These are phyloP conservation scores for Drosophila nr. medialis DNA, from an alignment of 2,888 invertebrate genomes.

Conservation along the genomic window DNA sequence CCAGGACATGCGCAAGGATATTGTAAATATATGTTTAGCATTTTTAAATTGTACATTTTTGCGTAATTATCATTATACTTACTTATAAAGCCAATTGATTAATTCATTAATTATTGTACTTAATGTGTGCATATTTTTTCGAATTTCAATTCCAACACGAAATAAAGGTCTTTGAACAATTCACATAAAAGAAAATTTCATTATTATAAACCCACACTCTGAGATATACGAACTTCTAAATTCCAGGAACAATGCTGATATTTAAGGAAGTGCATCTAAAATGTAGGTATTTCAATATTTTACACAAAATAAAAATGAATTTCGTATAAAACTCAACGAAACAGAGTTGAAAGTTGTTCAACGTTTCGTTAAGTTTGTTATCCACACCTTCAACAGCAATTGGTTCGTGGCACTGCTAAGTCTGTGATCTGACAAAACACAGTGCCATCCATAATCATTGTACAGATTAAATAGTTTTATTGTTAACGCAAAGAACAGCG, in stretches of 20 bases:
- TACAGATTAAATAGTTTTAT: conserved; percentile 20
- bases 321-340: not conserved
- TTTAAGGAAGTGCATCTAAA: not conserved
- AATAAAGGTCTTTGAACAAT: conserved; percentile 70
- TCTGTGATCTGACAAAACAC: not conserved
- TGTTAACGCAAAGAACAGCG: conserved; percentile 34
- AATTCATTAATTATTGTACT: conserved; percentile 61
- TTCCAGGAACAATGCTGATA: not conserved
- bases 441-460: conserved; percentile 11
- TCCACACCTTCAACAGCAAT: not conserved
- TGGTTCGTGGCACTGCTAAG: conserved; percentile 27
- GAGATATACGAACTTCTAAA: not conserved
- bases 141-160: conserved; percentile 80
- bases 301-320: not conserved
- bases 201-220: not conserved
- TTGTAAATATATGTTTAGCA: conserved; percentile 63
- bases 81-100: conserved; percentile 48
- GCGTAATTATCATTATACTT: conserved; percentile 47
- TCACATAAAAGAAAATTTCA: conserved; percentile 1
- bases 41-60: conserved; percentile 69
- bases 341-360: not conserved
- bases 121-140: conserved; percentile 70
- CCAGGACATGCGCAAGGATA: conserved; percentile 28
- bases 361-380: not conserved
- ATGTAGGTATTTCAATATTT: not conserved